Evolutionary conservation across 2,797 vertebrate species (phyloP), one percentile per base, ranked within the genome.

Genomic region (Botia almorhae): DNA sequence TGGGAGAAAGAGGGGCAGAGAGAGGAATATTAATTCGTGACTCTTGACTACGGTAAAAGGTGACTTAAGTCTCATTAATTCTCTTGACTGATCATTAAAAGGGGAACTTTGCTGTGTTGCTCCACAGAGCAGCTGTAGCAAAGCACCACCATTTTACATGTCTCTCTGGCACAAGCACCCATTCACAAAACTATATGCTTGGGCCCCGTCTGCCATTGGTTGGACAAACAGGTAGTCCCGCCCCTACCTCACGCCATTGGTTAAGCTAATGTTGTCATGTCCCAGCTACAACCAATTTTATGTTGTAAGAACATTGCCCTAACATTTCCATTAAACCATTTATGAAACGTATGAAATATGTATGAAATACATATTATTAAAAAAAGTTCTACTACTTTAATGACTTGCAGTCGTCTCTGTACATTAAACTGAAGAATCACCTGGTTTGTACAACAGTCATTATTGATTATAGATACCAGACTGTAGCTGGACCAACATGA

Each of bases 41-140:
- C 86, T 76, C 76, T 50, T 61, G 63, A 79, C 81, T 84, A 69
- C 69, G 48, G 64, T 67, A 83, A 86, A 85, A 85, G 83, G 85
- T 85, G 85, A 86, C 80, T 86, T 85, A 68, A 78, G 58, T 81
- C 82, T 84, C 81, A 81, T 84, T 83, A 63, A 84, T 63, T 82
- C 65, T 74, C 63, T 58, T 60, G 50, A 74, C 74, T 73, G 73
- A 81, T 78, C 74, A 80, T 78, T 80, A 75, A 53, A 36, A 46
- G n/a, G 21, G 29, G 46, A 71, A 74, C 81, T 53, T 78, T 69
- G 55, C 63, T 46, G 53, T 39, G 43, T 50, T 65, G 61, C 61
- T 78, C 48, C 29, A 73, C 21, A 63, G 36, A 69, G 69, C 21
- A 73, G 65, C 58, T 55, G 61, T 67, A 39, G 33, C 4, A 60